phyloP scores from a whole-genome alignment of 2,113 vertebrate genomes.

The Mus musculus region DNA sequence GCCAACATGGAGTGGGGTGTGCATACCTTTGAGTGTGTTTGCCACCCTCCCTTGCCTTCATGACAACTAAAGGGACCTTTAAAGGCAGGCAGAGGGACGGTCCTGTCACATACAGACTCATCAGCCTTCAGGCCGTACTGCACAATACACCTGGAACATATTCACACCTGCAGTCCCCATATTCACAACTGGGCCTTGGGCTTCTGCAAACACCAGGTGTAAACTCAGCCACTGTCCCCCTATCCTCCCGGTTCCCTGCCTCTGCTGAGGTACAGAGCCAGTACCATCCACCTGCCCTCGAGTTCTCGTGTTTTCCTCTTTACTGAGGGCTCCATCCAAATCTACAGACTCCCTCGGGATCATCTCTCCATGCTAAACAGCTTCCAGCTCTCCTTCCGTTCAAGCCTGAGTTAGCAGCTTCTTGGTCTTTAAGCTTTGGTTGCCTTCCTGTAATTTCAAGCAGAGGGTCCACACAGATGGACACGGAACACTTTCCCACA shows the following conservation, averaged over 20 bases:
- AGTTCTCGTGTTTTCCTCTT: neutral
- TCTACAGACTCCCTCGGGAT: neutral
- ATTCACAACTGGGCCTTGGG: conserved; percentile 60
- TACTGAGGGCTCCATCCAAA: neutral
- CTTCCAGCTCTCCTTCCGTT: neutral
- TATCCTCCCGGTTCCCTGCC: neutral
- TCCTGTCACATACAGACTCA: neutral
- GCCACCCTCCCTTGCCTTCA: conserved; percentile 87
- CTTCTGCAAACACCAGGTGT: conserved; percentile 82
- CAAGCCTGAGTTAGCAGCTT: neutral
- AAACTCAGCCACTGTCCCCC: conserved; percentile 59
- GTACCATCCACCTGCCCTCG: neutral
- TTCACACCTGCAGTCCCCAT: conserved; percentile 40
- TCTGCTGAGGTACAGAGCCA: neutral
- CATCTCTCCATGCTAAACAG: neutral
- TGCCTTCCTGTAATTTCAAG: no score
- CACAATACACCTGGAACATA: conserved; percentile 77
- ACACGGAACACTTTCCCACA: neutral
- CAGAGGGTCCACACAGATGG: neutral
- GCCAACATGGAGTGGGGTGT: conserved; percentile 55
- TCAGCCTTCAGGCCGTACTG: neutral
- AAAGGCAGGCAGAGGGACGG: neutral
- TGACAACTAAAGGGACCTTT: conserved; percentile 71
- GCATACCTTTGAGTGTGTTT: conserved; percentile 81
- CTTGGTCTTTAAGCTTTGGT: neutral